A percentile compares a stretch with the other conserved stretches of the same genome.
These are phyloP conservation scores for Vireo griseus DNA, from an alignment of 2,797 vertebrate genomes.

Conservation along the genomic window DNA sequence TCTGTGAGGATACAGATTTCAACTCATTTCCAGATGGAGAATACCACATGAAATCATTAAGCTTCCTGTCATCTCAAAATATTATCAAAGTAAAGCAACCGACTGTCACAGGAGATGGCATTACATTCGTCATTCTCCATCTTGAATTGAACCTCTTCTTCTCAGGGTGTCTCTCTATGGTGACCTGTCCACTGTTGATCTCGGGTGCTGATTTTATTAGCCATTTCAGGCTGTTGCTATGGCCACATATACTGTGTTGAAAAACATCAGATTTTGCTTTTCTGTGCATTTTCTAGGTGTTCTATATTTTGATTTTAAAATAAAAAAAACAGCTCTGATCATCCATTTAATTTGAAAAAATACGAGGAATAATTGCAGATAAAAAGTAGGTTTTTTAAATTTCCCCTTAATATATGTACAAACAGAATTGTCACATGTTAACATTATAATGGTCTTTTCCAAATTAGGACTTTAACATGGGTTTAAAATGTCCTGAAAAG, in stretches of 20 bases:
- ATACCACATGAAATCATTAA: neutral
- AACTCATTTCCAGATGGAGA: neutral
- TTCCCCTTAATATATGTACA: neutral
- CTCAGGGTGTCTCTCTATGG: neutral
- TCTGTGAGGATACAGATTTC: neutral
- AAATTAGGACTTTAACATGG: neutral
- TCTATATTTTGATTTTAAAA: neutral
- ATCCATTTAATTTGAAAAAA: neutral
- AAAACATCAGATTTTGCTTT: neutral
- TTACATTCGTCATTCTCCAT: neutral
- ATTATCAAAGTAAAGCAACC: neutral
- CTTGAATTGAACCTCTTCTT: neutral
- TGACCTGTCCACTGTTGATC: rapidly evolving
- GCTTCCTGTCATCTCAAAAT: neutral
- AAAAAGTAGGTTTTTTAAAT: neutral
- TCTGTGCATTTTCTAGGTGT: neutral
- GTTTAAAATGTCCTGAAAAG: neutral
- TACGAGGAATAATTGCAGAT: neutral
- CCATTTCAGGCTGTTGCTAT: neutral
- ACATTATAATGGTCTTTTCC: neutral
- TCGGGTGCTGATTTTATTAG: neutral
- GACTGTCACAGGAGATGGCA: neutral
- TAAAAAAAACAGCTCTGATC: neutral
- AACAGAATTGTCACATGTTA: neutral
- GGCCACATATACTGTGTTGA: neutral